Evolutionary conservation across 2,797 vertebrate genomes (phyloP).

Genomic region (Myoxocephalus aenaeus): DNA sequence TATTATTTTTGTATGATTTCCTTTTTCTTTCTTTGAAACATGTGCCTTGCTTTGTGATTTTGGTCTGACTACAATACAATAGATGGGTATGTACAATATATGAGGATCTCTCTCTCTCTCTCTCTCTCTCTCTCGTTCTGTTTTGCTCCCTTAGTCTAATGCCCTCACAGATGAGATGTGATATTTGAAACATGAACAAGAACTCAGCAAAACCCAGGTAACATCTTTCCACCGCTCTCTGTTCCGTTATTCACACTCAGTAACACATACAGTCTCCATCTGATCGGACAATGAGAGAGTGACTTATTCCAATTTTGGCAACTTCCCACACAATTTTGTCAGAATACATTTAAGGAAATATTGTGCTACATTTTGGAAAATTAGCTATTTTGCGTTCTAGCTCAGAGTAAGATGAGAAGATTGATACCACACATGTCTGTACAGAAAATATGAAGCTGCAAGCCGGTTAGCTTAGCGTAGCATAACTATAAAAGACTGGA

Average conservation of each 20-base stretch:
- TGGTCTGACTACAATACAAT: slow-evolving; percentile 64
- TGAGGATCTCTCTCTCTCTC: slow-evolving; percentile 62
- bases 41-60: slow-evolving; percentile 86
- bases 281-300: neutral
- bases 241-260: neutral
- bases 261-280: neutral
- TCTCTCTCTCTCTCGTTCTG: slow-evolving; percentile 60
- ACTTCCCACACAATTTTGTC: neutral
- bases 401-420: neutral
- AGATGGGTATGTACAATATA: slow-evolving; percentile 63
- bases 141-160: slow-evolving; percentile 25
- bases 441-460: neutral
- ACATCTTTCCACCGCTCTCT: neutral
- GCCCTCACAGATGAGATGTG: slow-evolving; percentile 5
- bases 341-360: neutral
- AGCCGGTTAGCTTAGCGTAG: neutral
- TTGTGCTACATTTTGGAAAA: neutral
- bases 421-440: neutral
- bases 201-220: neutral
- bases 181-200: neutral
- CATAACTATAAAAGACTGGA: neutral
- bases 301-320: neutral
- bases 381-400: neutral
- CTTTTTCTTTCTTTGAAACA: slow-evolving; percentile 77
- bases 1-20: slow-evolving; percentile 68